Percentiles rank a stretch among this genome's conserved stretches.
Evolutionary conservation across 2,888 invertebrate species (phyloP).

Genomic region (Stenichneumon culpator): DNA sequence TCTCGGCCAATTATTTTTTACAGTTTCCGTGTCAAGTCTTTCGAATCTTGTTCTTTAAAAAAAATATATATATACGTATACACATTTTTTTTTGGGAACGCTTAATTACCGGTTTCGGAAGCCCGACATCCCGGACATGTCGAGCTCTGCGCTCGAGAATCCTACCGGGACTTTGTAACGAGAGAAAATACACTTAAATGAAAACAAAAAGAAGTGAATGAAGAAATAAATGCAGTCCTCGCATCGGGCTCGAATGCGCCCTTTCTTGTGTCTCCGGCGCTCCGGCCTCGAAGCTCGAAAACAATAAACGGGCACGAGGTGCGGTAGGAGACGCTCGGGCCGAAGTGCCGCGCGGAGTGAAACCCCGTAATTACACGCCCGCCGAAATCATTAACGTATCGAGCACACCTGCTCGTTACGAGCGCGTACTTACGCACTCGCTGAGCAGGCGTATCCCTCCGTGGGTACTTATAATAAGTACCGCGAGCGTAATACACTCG

Average conservation of each 20-base stretch:
- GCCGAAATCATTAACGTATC: slow-evolving; percentile 59
- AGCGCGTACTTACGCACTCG: slow-evolving; percentile 14
- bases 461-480: slow-evolving; percentile 13
- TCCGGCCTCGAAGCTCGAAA: not conserved
- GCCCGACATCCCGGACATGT: slow-evolving; percentile 7
- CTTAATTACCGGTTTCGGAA: slow-evolving; percentile 53
- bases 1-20: slow-evolving; percentile 64
- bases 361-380: slow-evolving; percentile 62
- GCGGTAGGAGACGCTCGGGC: not conserved
- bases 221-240: slow-evolving; percentile 7
- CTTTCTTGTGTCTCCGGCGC: not conserved
- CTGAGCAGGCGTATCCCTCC: not conserved
- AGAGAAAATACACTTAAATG: not conserved
- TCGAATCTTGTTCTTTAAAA: not conserved
- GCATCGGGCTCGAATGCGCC: not conserved
- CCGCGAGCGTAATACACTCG: slow-evolving; percentile 23
- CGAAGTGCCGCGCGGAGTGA: slow-evolving; percentile 35
- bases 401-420: slow-evolving; percentile 56
- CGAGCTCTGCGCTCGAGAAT: slow-evolving; percentile 18
- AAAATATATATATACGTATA: not conserved
- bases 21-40: slow-evolving; percentile 46
- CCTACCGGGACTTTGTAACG: not conserved
- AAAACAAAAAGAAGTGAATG: slow-evolving; percentile 7
- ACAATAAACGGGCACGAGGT: slow-evolving; percentile 13
- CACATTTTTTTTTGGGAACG: not conserved